Conservation (phyloP, 1,140 invertebrate species). For the Phthorimaea operculella region DNA sequence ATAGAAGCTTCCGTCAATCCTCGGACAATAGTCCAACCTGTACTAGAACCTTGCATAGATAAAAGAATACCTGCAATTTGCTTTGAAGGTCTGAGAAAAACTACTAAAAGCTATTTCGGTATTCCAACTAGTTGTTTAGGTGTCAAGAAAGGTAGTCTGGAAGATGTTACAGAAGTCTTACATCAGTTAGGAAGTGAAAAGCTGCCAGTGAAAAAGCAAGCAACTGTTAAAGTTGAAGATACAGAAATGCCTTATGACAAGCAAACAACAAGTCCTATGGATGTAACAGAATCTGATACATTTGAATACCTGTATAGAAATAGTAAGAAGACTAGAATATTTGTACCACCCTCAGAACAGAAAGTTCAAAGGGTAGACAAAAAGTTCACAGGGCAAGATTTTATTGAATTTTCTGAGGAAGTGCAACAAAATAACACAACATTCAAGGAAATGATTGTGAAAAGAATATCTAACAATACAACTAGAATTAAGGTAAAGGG, state of each 20-base stretch:
- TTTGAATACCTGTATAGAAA: conserved; percentile 43
- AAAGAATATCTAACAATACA: conserved; percentile 33
- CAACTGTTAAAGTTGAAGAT: background rate
- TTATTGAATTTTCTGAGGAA: conserved; percentile 36
- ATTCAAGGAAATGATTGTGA: conserved; percentile 51
- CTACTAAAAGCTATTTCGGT: conserved; percentile 32
- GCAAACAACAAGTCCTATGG: conserved; percentile 6
- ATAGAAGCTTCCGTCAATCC: conserved; percentile 46
- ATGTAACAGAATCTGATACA: background rate
- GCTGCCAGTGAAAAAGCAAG: background rate
- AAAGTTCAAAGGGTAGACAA: conserved; percentile 6
- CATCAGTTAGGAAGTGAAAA: background rate
- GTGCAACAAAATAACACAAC: conserved; percentile 19
- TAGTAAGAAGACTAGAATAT: conserved; percentile 42
- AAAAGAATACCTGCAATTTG: conserved; percentile 34
- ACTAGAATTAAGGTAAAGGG: conserved; percentile 7
- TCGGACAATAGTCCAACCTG: conserved; percentile 37
- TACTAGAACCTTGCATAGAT: conserved; percentile 32
- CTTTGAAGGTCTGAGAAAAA: conserved; percentile 30
- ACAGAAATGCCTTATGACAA: conserved; percentile 2
- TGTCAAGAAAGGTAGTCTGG: conserved; percentile 25
- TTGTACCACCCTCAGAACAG: conserved; percentile 27
- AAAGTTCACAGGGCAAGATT: conserved; percentile 44
- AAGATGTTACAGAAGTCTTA: conserved; percentile 13
- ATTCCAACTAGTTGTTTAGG: conserved; percentile 47